Base-by-base conservation (phyloP, 1,140 invertebrate species). In the Sinella curviseta region DNA sequence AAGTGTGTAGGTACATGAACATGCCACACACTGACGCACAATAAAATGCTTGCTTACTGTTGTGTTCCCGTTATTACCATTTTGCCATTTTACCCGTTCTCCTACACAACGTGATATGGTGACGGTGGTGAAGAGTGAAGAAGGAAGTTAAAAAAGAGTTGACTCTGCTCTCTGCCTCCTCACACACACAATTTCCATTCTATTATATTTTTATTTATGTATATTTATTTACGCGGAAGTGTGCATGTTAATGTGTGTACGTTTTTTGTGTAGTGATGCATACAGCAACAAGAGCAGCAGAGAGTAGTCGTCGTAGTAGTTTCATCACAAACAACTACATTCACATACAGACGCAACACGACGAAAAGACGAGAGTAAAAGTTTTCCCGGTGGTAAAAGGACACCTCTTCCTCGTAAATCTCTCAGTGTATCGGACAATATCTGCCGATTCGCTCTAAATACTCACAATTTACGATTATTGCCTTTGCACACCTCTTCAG, bases 381-480 rank as follows among this genome's bases (percentile, higher is more conserved):
- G 55, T 4, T 12, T 60, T 26, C 55, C n/a, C 24, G 8, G 14
- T n/a, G 55, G 55, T 60, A 24, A 24, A 60, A 60, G 55, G 55
- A 60, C 55, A 60, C 55, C 55, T 60, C 55, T 17, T 70, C 31
- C 65, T n/a, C 26, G 65, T 70, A 70, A 70, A 70, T 70, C 65
- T 30, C 65, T 31, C 31, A 3, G n/a, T 31, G 31, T 70, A 70
- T 70, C n/a, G 65, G 65, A 70, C 65, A 60, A 60, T 60, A 60
- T 60, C 55, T 70, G 28, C 31, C 65, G 65, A 70, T 70, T 70
- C 65, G 65, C 65, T 70, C 65, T 70, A 70, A 70, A 70, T 70
- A 70, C 31, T 33, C 65, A 70, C 26, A 70, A 70, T 70, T 70
- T 70, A 70, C 65, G 65, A 70, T 70, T 70, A 70, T 70, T 70